Percentiles rank a stretch among this genome's conserved stretches.
Evolutionary conservation across 2,113 vertebrate species (phyloP).

Genomic region (Prolemur simus): DNA sequence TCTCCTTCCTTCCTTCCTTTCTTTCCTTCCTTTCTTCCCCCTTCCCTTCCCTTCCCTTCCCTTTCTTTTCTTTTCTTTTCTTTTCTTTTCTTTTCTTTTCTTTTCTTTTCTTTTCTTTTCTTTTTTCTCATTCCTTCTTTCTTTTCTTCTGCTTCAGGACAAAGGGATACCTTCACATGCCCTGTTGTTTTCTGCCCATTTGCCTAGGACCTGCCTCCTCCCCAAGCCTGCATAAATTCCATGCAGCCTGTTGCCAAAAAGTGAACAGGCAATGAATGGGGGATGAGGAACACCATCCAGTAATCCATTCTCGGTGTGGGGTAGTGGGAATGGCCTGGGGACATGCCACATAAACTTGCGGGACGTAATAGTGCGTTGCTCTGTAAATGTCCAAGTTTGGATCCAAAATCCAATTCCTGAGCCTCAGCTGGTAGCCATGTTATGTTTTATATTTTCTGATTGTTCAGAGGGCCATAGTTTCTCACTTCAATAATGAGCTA

Average conservation of each 20-base stretch:
- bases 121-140: too few relatives aligned
- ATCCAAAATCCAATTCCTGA: accelerated
- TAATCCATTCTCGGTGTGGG: background rate
- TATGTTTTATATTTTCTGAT: too few relatives aligned
- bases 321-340: background rate
- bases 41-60: too few relatives aligned
- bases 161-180: background rate
- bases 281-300: too few relatives aligned
- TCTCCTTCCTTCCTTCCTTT: too few relatives aligned
- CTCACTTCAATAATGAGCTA: background rate
- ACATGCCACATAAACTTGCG: accelerated
- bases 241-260: background rate
- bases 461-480: background rate
- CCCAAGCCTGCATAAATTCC: background rate
- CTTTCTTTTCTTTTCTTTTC: accelerated
- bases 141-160: background rate
- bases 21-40: too few relatives aligned
- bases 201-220: background rate
- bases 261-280: accelerated
- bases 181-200: background rate
- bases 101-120: too few relatives aligned
- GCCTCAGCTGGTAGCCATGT: background rate
- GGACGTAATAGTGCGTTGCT: background rate
- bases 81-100: accelerated
- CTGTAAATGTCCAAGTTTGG: accelerated